phyloP scores from a whole-genome alignment of 2,113 vertebrate species.

The Mohoua ochrocephala region DNA sequence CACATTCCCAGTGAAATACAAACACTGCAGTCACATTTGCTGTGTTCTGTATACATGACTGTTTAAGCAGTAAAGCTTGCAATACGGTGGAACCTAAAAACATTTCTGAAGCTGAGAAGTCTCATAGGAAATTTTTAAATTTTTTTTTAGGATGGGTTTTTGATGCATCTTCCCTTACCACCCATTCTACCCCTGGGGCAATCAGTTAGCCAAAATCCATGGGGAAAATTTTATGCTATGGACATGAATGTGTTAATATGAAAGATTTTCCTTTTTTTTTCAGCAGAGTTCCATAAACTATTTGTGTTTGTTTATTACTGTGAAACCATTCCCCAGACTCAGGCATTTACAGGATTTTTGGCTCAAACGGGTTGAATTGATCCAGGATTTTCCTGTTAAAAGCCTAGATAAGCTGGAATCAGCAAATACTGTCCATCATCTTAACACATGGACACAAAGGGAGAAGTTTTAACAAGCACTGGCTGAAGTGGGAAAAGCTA shows the following conservation, averaged over 20 bases:
- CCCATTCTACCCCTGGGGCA: not conserved
- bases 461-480: constrained; percentile 54
- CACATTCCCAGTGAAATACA: not conserved
- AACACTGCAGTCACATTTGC: not conserved
- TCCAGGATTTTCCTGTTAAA: constrained; percentile 38
- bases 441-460: constrained; percentile 57
- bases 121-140: not conserved
- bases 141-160: not conserved
- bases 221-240: not conserved
- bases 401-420: constrained; percentile 48
- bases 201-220: not conserved
- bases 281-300: not conserved
- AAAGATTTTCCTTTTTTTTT: not conserved
- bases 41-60: not conserved
- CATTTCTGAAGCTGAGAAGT: not conserved
- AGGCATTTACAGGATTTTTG: not conserved
- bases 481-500: constrained; percentile 48
- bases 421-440: constrained; percentile 62
- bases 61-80: not conserved
- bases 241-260: not conserved
- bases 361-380: constrained; percentile 5
- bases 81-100: not conserved
- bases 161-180: not conserved
- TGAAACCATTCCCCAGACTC: not conserved
- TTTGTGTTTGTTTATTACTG: not conserved